These are phyloP conservation scores for Bufotes viridis DNA, from an alignment of 2,797 vertebrate species.

Conservation along the genomic window DNA sequence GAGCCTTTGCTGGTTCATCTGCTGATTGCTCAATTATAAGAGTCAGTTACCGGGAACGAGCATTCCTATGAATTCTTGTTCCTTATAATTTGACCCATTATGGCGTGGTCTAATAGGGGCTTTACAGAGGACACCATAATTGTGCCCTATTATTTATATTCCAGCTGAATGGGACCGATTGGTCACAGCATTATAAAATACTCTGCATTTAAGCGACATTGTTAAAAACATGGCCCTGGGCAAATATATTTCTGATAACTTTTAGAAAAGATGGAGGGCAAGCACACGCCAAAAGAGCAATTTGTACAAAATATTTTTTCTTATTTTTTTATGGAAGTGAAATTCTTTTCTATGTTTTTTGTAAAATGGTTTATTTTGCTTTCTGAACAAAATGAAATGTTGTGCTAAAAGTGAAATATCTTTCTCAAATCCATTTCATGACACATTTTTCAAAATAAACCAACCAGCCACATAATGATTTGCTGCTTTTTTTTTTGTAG, in stretches of 20 bases:
- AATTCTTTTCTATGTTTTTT: background rate
- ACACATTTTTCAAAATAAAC: background rate
- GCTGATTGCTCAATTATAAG: too few relatives aligned
- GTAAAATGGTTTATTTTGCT: background rate
- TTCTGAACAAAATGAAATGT: background rate
- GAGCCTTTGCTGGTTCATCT: too few relatives aligned
- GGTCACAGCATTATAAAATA: background rate
- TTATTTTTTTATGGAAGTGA: background rate
- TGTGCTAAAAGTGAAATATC: background rate
- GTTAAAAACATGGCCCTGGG: background rate
- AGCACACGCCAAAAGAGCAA: background rate
- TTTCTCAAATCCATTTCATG: background rate
- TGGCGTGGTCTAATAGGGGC: too few relatives aligned
- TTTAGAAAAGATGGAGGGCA: background rate
- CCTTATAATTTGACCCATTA: too few relatives aligned
- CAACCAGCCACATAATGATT: background rate
- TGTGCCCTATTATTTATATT: background rate
- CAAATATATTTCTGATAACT: constrained; percentile 4
- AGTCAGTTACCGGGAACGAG: too few relatives aligned
- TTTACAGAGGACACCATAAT: background rate
- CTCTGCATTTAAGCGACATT: background rate
- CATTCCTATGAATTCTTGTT: too few relatives aligned
- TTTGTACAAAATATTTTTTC: background rate
- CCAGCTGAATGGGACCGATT: background rate
- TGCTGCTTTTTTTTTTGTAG: background rate